Conservation (phyloP, 1,140 invertebrate species). For the Drosophila melanica region DNA sequence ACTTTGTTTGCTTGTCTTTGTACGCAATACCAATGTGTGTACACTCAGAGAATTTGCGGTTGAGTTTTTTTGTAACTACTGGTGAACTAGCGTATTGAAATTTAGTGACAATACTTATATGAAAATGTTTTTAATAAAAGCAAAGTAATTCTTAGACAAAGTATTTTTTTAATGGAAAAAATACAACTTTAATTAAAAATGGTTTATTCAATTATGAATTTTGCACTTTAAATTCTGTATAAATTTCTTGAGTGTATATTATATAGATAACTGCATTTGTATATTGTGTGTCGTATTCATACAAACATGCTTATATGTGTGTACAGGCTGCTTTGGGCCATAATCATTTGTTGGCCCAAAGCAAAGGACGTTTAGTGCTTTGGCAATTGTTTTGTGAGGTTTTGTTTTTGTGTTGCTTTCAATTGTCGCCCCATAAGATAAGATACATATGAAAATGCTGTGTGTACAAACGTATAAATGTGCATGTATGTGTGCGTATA, state of each 20-base stretch:
- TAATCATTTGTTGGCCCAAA: constrained; percentile 33
- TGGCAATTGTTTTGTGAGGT: constrained; percentile 48
- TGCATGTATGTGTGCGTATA: constrained; percentile 10
- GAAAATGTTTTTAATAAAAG: too few species aligned
- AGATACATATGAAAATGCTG: constrained; percentile 10
- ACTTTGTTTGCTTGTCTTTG: constrained; percentile 34
- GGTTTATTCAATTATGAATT: too few species aligned
- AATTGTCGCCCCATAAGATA: constrained; percentile 38
- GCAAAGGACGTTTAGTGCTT: constrained; percentile 47
- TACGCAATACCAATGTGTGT: constrained; percentile 30
- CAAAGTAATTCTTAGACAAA: too few species aligned
- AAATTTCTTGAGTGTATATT: neutral
- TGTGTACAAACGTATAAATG: constrained; percentile 11
- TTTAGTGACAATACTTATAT: too few species aligned
- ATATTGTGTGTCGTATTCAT: neutral
- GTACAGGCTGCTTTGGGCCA: constrained; percentile 15
- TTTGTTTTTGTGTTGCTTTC: constrained; percentile 48
- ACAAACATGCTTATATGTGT: neutral
- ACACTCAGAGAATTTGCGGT: neutral
- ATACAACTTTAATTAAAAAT: too few species aligned
- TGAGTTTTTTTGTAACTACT: too few species aligned
- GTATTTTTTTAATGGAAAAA: too few species aligned
- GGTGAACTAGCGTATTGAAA: too few species aligned
- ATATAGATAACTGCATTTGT: constrained; percentile 2
- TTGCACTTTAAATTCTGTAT: too few species aligned